Percentiles rank a stretch among this genome's conserved stretches.
Conservation (phyloP, 1,140 invertebrate species). For the Aphelinus atriplicis region DNA sequence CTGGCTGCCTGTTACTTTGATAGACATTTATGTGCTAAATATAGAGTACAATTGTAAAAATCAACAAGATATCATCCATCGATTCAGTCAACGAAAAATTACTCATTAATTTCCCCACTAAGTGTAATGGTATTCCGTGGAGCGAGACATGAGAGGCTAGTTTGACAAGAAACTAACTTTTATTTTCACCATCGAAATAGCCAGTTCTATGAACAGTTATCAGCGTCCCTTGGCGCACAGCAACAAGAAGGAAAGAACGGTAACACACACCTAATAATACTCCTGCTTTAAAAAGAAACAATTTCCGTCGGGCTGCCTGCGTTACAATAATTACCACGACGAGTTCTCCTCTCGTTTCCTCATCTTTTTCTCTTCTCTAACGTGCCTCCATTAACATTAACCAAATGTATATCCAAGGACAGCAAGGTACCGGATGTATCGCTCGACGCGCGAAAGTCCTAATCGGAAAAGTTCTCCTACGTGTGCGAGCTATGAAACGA, state of each 20-base stretch:
- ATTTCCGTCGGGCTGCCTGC: constrained; percentile 2
- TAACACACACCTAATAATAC: constrained; percentile 14
- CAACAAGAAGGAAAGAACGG: background rate
- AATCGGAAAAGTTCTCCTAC: constrained; percentile 17
- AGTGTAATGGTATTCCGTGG: too few species aligned
- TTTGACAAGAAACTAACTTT: too few species aligned
- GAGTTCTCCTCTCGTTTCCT: constrained; percentile 6
- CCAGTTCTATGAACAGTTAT: too few species aligned
- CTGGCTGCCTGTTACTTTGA: too few species aligned
- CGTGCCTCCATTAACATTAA: constrained; percentile 12
- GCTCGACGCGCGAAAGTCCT: constrained; percentile 21
- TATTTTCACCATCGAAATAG: too few species aligned
- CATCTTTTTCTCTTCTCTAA: background rate
- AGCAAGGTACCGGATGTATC: constrained; percentile 27
- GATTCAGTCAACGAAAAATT: too few species aligned
- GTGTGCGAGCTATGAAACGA: background rate
- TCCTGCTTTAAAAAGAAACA: background rate
- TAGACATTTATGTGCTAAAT: too few species aligned
- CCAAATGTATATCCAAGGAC: constrained; percentile 21
- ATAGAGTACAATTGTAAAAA: too few species aligned
- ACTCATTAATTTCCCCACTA: too few species aligned
- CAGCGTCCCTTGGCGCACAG: too few species aligned
- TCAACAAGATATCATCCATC: too few species aligned
- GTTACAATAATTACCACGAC: constrained; percentile 20
- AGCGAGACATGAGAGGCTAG: too few species aligned